Evolutionary conservation across 2,888 invertebrate species (phyloP).

Genomic region (Trissonchulus latispiculum): DNA sequence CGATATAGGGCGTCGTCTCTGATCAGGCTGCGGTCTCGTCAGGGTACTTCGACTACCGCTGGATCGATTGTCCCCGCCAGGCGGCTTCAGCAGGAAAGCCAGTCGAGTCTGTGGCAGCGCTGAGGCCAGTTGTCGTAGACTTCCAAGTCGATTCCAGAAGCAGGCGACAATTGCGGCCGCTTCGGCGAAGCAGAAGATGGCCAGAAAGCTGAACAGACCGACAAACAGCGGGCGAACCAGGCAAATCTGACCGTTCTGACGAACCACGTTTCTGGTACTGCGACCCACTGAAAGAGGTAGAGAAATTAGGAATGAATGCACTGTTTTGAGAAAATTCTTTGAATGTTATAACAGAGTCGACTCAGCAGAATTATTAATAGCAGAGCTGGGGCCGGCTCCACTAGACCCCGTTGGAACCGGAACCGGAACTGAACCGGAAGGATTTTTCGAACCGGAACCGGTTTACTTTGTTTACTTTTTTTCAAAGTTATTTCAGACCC

Average conservation of each 20-base stretch:
- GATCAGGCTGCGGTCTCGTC: not conserved
- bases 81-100: not conserved
- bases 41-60: not conserved
- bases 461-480: too few species aligned
- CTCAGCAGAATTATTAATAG: too few species aligned
- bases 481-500: too few species aligned
- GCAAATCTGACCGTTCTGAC: conserved; percentile 16
- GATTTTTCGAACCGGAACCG: too few species aligned
- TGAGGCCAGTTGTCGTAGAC: not conserved
- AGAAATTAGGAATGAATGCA: too few species aligned
- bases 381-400: too few species aligned
- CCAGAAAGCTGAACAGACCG: conserved; percentile 15
- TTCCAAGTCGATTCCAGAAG: conserved; percentile 15
- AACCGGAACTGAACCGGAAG: too few species aligned
- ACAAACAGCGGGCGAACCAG: conserved; percentile 16
- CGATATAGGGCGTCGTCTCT: not conserved
- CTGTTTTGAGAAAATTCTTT: too few species aligned
- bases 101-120: not conserved
- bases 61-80: not conserved
- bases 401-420: too few species aligned
- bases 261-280: not conserved
- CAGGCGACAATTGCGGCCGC: conserved; percentile 5
- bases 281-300: too few species aligned
- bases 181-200: conserved; percentile 15
- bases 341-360: too few species aligned